These are phyloP conservation scores for Philaenus spumarius DNA, from an alignment of 1,140 invertebrate genomes.

Conservation along the genomic window DNA sequence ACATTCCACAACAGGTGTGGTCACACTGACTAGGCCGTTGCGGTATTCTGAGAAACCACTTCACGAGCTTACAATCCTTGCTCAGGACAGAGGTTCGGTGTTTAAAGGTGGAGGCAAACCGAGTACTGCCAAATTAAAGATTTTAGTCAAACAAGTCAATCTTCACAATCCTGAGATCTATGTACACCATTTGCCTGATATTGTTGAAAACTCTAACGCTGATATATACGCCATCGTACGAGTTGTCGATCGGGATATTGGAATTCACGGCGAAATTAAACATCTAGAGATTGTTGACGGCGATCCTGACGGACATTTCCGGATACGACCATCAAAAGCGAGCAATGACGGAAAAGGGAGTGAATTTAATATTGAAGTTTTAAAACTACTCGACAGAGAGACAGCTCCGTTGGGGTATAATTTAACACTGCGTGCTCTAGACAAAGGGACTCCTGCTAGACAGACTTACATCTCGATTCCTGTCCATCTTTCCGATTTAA, in stretches of 20 bases:
- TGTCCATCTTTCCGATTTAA: slow-evolving; percentile 69
- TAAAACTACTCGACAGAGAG: slow-evolving; percentile 69
- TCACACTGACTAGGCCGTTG: slow-evolving; percentile 75
- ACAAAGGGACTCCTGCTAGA: slow-evolving; percentile 70
- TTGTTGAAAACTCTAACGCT: slow-evolving; percentile 75
- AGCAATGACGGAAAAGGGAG: slow-evolving; percentile 41
- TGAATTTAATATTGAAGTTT: slow-evolving; percentile 70
- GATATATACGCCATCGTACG: slow-evolving; percentile 86
- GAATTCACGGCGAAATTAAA: slow-evolving; percentile 74
- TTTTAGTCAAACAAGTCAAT: slow-evolving; percentile 80
- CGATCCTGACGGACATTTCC: slow-evolving; percentile 80
- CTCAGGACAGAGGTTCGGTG: slow-evolving; percentile 71
- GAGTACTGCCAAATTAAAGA: slow-evolving; percentile 63
- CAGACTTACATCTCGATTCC: slow-evolving; percentile 67
- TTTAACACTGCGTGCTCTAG: slow-evolving; percentile 75
- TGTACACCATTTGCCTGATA: slow-evolving; percentile 67
- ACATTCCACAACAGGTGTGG: slow-evolving; percentile 84
- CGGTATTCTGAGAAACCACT: slow-evolving; percentile 54
- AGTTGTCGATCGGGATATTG: slow-evolving; percentile 73
- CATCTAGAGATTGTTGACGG: slow-evolving; percentile 81
- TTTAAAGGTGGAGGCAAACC: slow-evolving; percentile 51
- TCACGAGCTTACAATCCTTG: slow-evolving; percentile 71
- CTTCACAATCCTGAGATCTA: slow-evolving; percentile 76
- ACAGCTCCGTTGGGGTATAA: slow-evolving; percentile 72
- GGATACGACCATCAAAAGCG: slow-evolving; percentile 51